Evolutionary conservation across 92 coral and sea anemone genomes (phyloP).

Genomic region (Micromussa lordhowensis): DNA sequence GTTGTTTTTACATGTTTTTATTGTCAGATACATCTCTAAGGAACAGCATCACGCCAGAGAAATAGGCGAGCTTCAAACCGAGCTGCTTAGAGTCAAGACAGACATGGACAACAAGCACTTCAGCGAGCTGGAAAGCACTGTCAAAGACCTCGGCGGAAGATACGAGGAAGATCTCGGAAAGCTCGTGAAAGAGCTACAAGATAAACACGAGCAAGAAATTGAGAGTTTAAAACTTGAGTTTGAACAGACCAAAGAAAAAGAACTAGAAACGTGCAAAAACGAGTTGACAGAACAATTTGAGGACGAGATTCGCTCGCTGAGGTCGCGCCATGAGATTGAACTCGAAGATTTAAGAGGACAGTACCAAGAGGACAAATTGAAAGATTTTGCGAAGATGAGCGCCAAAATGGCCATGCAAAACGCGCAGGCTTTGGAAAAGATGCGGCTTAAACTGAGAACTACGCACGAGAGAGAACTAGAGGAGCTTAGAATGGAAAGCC

Average conservation of each 20-base stretch:
- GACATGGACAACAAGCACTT: constrained; percentile 74
- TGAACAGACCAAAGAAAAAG: constrained; percentile 63
- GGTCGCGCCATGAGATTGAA: constrained; percentile 81
- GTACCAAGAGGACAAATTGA: constrained; percentile 77
- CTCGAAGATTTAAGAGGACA: constrained; percentile 74
- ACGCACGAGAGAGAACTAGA: constrained; percentile 88
- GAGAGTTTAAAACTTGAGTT: constrained; percentile 57
- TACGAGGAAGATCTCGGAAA: constrained; percentile 81
- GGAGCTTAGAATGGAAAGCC: constrained; percentile 85
- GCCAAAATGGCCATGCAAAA: constrained; percentile 77
- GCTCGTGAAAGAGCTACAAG: constrained; percentile 72
- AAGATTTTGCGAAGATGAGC: constrained; percentile 79
- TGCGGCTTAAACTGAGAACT: constrained; percentile 63
- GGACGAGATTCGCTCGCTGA: constrained; percentile 66
- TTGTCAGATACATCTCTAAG: constrained; percentile 74
- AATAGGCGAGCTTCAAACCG: constrained; percentile 73
- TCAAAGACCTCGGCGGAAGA: constrained; percentile 77
- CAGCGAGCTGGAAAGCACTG: constrained; percentile 77
- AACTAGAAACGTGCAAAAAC: constrained; percentile 50
- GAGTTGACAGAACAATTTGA: constrained; percentile 54
- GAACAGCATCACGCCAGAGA: constrained; percentile 80
- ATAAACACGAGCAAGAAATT: constrained; percentile 69
- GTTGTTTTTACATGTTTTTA: background rate
- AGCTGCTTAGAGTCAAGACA: constrained; percentile 69
- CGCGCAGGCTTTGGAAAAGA: constrained; percentile 78